Evolutionary conservation across 2,888 invertebrate species (phyloP).

Genomic region (Amblyteles armatorius): DNA sequence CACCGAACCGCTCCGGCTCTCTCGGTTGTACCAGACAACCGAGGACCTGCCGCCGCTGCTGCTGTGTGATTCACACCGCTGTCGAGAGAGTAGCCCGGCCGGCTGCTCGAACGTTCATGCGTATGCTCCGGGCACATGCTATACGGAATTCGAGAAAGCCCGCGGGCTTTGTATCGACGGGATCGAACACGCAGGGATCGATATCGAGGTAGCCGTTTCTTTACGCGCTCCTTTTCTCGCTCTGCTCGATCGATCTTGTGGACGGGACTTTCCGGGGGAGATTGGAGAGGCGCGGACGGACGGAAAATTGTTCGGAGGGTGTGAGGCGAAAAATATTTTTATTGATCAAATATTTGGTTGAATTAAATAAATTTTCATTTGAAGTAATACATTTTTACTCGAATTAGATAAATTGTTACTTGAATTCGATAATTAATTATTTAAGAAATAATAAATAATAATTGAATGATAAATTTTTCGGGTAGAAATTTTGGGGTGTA

Average conservation of each 20-base stretch:
- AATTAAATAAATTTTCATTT: background rate
- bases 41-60: constrained; percentile 54
- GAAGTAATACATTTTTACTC: background rate
- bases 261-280: no score
- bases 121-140: constrained; percentile 2
- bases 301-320: no score
- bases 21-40: constrained; percentile 61
- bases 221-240: background rate
- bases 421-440: background rate
- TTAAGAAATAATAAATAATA: no score
- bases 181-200: background rate
- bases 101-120: constrained; percentile 13
- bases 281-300: no score
- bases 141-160: background rate
- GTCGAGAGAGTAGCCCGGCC: constrained; percentile 36
- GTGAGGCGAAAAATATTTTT: no score
- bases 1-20: constrained; percentile 51
- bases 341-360: no score
- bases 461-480: background rate
- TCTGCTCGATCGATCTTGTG: background rate
- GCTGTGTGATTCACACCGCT: constrained; percentile 60
- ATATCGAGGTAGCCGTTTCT: background rate
- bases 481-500: background rate
- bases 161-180: background rate
- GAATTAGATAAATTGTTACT: background rate